Conservation (phyloP, 2,797 vertebrate genomes). For the Lycodopsis pacificus region DNA sequence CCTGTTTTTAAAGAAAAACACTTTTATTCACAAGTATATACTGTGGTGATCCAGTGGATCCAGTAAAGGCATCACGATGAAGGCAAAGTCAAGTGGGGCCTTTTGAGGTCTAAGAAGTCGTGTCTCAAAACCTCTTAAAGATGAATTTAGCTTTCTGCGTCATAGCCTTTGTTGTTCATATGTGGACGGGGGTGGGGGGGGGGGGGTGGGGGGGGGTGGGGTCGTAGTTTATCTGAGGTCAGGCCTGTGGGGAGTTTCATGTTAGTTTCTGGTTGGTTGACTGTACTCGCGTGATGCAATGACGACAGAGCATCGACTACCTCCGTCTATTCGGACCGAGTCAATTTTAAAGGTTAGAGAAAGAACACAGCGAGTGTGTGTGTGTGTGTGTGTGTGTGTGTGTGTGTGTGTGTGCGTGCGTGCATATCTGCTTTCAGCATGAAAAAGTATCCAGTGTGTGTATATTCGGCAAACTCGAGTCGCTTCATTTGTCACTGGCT, state of each 20-base stretch:
- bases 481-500: slow-evolving; percentile 23
- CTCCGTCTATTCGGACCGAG: slow-evolving; percentile 31
- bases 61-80: background rate
- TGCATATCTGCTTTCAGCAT: background rate
- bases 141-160: background rate
- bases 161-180: slow-evolving; percentile 11
- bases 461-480: slow-evolving; percentile 6
- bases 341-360: slow-evolving; percentile 51
- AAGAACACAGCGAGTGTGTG: background rate
- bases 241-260: slow-evolving; percentile 48
- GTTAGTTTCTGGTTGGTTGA: slow-evolving; percentile 48
- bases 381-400: background rate
- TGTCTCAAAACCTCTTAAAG: background rate
- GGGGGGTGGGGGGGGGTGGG: background rate
- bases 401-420: background rate
- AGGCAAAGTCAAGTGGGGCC: background rate
- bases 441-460: background rate
- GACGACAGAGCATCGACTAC: slow-evolving; percentile 37
- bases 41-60: background rate
- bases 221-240: slow-evolving; percentile 6
- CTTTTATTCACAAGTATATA: background rate
- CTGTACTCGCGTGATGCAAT: slow-evolving; percentile 30
- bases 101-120: background rate
- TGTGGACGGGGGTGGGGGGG: background rate
- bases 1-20: background rate